These are phyloP conservation scores for Apistogramma diplotaenia DNA, from an alignment of 2,113 vertebrate genomes.

Conservation along the genomic window DNA sequence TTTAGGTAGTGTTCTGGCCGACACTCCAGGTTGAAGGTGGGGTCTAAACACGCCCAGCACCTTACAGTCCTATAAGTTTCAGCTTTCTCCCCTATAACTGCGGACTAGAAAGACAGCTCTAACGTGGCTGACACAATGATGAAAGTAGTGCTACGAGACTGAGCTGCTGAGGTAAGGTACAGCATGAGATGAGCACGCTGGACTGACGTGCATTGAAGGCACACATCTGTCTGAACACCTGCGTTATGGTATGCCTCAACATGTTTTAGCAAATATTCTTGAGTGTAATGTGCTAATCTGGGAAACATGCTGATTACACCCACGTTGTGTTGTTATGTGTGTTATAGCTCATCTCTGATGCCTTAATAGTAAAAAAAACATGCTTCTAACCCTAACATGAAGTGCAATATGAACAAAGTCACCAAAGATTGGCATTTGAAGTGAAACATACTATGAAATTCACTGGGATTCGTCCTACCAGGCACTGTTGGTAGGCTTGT, in stretches of 20 bases:
- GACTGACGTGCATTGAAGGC: constrained; percentile 1
- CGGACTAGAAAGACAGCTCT: background rate
- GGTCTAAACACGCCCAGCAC: too few species aligned
- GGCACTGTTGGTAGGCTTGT: background rate
- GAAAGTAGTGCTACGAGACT: background rate
- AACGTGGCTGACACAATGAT: background rate
- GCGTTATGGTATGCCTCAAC: background rate
- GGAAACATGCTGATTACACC: background rate
- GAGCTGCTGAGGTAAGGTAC: background rate
- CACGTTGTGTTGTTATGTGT: background rate
- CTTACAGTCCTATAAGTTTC: too few species aligned
- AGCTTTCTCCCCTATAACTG: too few species aligned
- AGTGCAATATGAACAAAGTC: rapidly evolving
- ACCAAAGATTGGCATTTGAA: background rate
- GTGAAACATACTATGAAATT: background rate
- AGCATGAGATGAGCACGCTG: background rate
- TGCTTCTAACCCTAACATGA: background rate
- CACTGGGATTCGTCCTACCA: background rate
- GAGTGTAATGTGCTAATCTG: background rate
- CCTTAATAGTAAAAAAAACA: background rate
- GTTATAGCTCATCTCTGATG: background rate
- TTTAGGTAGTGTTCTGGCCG: too few species aligned
- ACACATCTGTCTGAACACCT: constrained; percentile 41
- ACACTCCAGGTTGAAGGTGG: too few species aligned
- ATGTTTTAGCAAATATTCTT: background rate